Percentiles rank a stretch among this genome's conserved stretches.
Evolutionary conservation across 2,797 vertebrate genomes (phyloP).

Genomic region (Hafferia zeledoni): DNA sequence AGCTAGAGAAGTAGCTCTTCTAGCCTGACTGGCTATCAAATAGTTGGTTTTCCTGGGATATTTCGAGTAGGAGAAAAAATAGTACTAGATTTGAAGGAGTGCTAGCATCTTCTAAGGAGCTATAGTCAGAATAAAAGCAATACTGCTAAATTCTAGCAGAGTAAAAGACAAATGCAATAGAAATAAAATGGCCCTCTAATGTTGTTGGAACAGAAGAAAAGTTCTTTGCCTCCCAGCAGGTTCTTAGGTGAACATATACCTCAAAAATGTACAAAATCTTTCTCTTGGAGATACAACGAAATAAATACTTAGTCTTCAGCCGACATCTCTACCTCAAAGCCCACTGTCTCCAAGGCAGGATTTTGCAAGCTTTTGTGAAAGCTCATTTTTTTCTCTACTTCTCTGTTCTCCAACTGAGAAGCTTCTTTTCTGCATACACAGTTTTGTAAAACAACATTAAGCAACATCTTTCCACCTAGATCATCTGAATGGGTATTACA

Average conservation of each 20-base stretch:
- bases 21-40: background rate
- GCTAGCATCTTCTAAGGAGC: background rate
- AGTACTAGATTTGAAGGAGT: background rate
- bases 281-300: background rate
- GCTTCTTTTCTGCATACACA: background rate
- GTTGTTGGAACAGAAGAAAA: background rate
- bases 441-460: background rate
- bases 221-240: background rate
- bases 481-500: background rate
- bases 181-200: background rate
- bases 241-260: background rate
- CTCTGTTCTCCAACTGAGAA: background rate
- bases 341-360: background rate
- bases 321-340: background rate
- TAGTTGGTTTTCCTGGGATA: background rate
- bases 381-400: background rate
- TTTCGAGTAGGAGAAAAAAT: background rate
- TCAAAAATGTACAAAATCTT: slow-evolving; percentile 12
- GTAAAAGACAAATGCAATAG: background rate
- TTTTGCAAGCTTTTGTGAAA: background rate
- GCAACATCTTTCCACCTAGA: background rate
- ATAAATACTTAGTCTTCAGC: background rate
- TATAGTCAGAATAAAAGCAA: background rate
- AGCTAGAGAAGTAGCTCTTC: background rate
- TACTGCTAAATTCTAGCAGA: background rate